phyloP scores from a whole-genome alignment of 2,797 vertebrate genomes.

The Graptemys geographica region DNA sequence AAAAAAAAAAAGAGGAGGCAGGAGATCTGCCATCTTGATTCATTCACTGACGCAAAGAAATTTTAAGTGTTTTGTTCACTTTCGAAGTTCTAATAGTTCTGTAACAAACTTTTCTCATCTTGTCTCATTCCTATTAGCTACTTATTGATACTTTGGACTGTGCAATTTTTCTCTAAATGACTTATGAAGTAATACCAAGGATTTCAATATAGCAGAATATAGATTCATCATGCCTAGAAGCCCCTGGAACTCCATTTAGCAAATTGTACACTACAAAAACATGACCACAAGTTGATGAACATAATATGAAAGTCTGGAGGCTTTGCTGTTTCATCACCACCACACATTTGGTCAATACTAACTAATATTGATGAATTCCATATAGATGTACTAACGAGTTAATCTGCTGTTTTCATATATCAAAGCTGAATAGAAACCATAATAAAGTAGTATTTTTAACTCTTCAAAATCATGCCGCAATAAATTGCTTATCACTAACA shows the following conservation, averaged over 20 bases:
- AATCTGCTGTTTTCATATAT: not conserved
- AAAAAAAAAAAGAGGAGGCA: not conserved
- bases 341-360: not conserved
- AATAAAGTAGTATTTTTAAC: not conserved
- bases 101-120: not conserved
- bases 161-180: not conserved
- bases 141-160: not conserved
- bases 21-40: accelerated
- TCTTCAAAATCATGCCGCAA: not conserved
- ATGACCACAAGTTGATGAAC: not conserved
- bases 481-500: not conserved
- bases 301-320: not conserved
- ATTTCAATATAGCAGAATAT: not conserved
- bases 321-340: not conserved
- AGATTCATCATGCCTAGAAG: not conserved
- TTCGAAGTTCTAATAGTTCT: not conserved
- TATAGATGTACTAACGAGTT: not conserved
- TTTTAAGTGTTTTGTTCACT: accelerated
- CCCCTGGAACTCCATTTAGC: not conserved
- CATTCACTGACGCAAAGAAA: accelerated
- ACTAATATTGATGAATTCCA: not conserved
- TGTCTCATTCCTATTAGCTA: not conserved
- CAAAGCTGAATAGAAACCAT: not conserved
- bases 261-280: not conserved
- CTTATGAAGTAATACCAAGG: not conserved